These are phyloP conservation scores for Rhineura floridana DNA, from an alignment of 2,113 vertebrate species.

Conservation along the genomic window DNA sequence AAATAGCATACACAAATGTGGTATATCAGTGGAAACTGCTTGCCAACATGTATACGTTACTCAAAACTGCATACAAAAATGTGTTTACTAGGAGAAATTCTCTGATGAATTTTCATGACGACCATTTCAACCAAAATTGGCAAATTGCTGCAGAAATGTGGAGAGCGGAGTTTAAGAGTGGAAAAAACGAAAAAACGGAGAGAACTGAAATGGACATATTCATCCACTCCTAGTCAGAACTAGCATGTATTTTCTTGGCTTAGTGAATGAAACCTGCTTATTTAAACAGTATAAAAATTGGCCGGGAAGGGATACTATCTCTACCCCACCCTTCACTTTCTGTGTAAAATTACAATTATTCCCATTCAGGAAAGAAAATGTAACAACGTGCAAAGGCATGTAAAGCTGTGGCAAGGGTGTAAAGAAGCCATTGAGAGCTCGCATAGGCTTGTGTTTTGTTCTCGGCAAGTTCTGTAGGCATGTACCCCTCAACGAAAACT, in stretches of 20 bases:
- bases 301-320: not conserved
- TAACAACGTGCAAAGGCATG: constrained; percentile 37
- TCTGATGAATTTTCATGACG: no score
- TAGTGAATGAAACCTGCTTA: not conserved
- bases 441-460: constrained; percentile 41
- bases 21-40: no score
- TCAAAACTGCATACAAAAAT: no score
- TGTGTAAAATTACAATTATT: not conserved
- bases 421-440: constrained; percentile 26
- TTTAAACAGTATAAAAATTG: constrained; percentile 1
- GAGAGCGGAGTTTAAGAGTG: no score
- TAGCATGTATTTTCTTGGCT: not conserved
- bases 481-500: not conserved
- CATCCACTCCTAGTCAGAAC: not conserved
- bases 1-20: no score
- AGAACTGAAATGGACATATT: not conserved
- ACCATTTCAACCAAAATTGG: no score
- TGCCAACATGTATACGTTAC: no score
- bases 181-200: no score
- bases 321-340: not conserved
- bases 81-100: no score
- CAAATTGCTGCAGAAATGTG: no score
- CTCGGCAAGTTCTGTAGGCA: constrained; percentile 13
- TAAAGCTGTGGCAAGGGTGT: not conserved
- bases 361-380: constrained; percentile 16